Evolutionary conservation across 2,113 vertebrate species (phyloP).

Genomic region (Catharus bicknelli): DNA sequence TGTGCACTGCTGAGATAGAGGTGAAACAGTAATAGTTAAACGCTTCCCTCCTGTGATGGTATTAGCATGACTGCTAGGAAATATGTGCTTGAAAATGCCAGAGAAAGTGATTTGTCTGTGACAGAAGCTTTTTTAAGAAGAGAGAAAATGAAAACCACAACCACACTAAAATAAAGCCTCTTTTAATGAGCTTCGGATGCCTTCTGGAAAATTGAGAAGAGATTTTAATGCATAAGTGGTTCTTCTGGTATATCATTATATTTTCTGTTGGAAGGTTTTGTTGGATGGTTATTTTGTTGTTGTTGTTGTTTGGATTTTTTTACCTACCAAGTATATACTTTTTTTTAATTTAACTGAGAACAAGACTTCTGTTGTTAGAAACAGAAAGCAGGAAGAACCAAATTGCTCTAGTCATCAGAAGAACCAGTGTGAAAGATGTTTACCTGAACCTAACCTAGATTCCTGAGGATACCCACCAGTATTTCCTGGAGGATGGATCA

Average conservation of each 20-base stretch:
- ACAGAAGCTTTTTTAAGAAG: conserved; percentile 45
- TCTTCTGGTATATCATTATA: conserved; percentile 39
- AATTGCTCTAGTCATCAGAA: conserved; percentile 41
- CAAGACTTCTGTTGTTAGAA: conserved; percentile 54
- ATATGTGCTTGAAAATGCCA: conserved; percentile 40
- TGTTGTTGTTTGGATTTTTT: background rate
- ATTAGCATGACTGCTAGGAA: conserved; percentile 52
- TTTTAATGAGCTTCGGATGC: conserved; percentile 60
- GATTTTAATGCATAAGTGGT: conserved; percentile 20
- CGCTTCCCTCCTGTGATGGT: conserved; percentile 28
- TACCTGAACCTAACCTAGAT: conserved; percentile 61
- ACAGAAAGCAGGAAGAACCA: conserved; percentile 47
- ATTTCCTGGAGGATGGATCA: conserved; percentile 47
- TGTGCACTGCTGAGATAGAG: background rate
- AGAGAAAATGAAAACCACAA: conserved; percentile 60
- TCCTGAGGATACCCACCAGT: conserved; percentile 64
- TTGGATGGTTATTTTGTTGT: background rate
- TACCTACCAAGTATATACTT: background rate
- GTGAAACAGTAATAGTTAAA: conserved; percentile 42
- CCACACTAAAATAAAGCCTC: conserved; percentile 53
- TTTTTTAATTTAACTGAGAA: conserved; percentile 22
- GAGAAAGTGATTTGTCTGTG: conserved; percentile 62
- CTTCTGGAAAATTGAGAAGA: conserved; percentile 44
- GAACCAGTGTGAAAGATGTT: conserved; percentile 49
- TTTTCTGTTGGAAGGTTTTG: conserved; percentile 30